phyloP scores from a whole-genome alignment of 2,888 invertebrate species.

The Cosmopolites sordidus region DNA sequence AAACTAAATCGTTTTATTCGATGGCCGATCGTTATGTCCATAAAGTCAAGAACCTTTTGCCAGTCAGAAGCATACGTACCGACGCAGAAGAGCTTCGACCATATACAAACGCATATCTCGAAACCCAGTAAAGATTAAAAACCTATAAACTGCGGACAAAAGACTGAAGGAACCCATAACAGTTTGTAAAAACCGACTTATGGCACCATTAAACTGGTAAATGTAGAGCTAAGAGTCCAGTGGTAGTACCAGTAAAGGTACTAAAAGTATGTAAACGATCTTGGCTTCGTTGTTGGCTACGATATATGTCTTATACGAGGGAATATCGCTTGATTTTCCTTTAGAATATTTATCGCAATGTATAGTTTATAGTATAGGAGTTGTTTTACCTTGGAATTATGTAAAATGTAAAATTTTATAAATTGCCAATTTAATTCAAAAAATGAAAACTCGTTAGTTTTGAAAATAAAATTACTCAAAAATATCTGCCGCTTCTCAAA shows the following conservation, averaged over 20 bases:
- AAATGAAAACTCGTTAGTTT: too few species aligned
- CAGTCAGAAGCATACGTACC: not conserved
- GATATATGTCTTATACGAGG: constrained; percentile 15
- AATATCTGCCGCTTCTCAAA: too few species aligned
- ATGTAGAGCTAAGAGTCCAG: constrained; percentile 32
- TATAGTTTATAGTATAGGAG: too few species aligned
- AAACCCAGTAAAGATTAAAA: constrained; percentile 32
- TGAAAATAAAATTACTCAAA: too few species aligned
- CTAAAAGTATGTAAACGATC: constrained; percentile 26
- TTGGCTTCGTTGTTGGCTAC: constrained; percentile 12
- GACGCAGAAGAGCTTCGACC: not conserved
- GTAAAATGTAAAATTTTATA: too few species aligned
- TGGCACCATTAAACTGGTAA: constrained; percentile 34
- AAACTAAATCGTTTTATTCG: too few species aligned
- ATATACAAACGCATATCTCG: constrained; percentile 6
- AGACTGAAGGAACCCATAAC: constrained; percentile 29
- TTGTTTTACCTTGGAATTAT: too few species aligned
- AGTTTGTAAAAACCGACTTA: constrained; percentile 35
- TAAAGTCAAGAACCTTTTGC: not conserved
- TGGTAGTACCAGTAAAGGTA: constrained; percentile 25
- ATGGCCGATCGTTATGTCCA: not conserved
- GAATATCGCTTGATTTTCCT: not conserved
- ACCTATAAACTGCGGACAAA: constrained; percentile 32
- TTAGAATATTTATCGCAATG: too few species aligned
- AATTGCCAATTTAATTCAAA: too few species aligned